These are phyloP conservation scores for Sebastolobus alascanus DNA, from an alignment of 2,797 vertebrate species.

Conservation along the genomic window DNA sequence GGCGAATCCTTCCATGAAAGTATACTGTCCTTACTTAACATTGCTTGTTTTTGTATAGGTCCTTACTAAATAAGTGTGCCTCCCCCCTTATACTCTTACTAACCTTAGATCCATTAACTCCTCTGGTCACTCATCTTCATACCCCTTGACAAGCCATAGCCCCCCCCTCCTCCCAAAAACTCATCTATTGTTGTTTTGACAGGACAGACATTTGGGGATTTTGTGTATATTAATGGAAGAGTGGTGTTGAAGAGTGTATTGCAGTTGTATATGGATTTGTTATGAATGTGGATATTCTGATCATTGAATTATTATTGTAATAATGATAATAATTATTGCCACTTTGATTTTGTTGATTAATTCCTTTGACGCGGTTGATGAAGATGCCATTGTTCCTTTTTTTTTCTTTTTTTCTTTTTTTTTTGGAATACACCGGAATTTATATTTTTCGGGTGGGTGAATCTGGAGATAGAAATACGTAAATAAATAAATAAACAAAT, in stretches of 20 bases:
- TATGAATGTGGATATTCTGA: constrained; percentile 90
- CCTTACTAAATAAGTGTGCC: constrained; percentile 86
- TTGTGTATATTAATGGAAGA: constrained; percentile 89
- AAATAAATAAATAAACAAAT: constrained; percentile 89
- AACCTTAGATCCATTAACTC: constrained; percentile 74
- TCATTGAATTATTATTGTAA: constrained; percentile 89
- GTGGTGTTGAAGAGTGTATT: constrained; percentile 89
- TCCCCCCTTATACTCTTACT: constrained; percentile 82
- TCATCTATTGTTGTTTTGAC: constrained; percentile 83
- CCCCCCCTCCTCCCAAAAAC: constrained; percentile 70
- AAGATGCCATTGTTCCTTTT: constrained; percentile 78
- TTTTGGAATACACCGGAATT: constrained; percentile 86
- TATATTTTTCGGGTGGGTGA: constrained; percentile 89
- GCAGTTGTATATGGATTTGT: constrained; percentile 88
- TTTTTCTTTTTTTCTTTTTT: constrained; percentile 35
- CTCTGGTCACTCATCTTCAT: constrained; percentile 81
- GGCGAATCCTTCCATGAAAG: constrained; percentile 74
- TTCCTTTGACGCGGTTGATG: constrained; percentile 85
- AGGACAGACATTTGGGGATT: constrained; percentile 88
- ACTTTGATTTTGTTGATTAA: constrained; percentile 84
- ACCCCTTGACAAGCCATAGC: constrained; percentile 89
- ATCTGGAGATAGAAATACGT: constrained; percentile 87
- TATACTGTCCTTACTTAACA: constrained; percentile 70
- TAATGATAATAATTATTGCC: constrained; percentile 87
- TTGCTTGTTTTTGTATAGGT: constrained; percentile 84